A percentile compares a stretch with the other conserved stretches of the same genome.
phyloP scores from a whole-genome alignment of 2,888 invertebrate species.

The Pantelozetes paolii region DNA sequence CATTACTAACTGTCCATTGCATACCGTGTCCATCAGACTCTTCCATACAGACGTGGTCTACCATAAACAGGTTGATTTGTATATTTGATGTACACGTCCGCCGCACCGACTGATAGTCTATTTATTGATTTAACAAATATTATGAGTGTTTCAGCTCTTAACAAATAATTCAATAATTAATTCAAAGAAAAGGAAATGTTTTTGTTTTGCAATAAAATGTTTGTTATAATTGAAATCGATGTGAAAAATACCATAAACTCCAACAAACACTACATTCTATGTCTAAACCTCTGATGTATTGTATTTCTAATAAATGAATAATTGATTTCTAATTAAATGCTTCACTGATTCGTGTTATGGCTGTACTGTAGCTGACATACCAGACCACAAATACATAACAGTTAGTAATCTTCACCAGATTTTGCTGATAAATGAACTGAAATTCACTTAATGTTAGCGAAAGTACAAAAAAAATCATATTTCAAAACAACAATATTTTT shows the following conservation, averaged over 20 bases:
- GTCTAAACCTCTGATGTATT: too few relatives aligned
- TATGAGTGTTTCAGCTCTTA: neutral
- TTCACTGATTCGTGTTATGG: neutral
- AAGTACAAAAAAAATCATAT: too few relatives aligned
- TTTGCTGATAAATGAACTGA: too few relatives aligned
- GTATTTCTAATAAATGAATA: neutral
- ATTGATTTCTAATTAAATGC: conserved; percentile 8
- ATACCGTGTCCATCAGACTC: conserved; percentile 85
- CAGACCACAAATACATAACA: too few relatives aligned
- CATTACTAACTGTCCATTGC: neutral
- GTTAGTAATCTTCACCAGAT: too few relatives aligned
- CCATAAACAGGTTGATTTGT: conserved; percentile 94
- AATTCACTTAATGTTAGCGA: too few relatives aligned
- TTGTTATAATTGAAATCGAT: too few relatives aligned
- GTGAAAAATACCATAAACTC: too few relatives aligned
- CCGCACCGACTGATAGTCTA: conserved; percentile 58
- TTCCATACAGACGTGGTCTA: conserved; percentile 97
- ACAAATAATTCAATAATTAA: neutral
- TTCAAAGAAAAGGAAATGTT: too few relatives aligned
- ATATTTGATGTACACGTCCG: conserved; percentile 88
- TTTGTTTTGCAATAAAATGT: neutral
- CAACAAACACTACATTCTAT: too few relatives aligned
- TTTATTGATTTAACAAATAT: conserved; percentile 6
- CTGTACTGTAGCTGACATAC: too few relatives aligned
- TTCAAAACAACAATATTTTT: too few relatives aligned